Evolutionary conservation across 2,797 vertebrate genomes (phyloP).

Genomic region (Acrossocheilus fasciatus): DNA sequence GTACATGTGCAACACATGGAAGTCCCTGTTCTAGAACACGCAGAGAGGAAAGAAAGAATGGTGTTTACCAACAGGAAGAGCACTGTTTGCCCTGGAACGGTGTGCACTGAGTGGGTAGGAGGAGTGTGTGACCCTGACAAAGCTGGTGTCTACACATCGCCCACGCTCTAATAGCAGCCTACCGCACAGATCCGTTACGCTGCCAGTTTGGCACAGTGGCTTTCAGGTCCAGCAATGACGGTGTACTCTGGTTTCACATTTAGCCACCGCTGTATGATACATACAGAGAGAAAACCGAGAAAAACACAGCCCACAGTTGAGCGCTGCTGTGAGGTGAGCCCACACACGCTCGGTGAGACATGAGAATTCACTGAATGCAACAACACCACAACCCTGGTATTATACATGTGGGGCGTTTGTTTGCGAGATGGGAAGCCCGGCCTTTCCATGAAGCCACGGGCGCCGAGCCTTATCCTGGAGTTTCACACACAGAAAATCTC

Average conservation of each 20-base stretch:
- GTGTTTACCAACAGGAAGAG: slow-evolving; percentile 65
- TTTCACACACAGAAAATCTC: slow-evolving; percentile 40
- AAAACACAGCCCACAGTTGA: slow-evolving; percentile 17
- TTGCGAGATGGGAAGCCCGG: slow-evolving; percentile 21
- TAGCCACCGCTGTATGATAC: slow-evolving; percentile 9
- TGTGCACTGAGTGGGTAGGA: slow-evolving; percentile 60
- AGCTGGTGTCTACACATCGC: slow-evolving; percentile 62
- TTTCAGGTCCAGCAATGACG: slow-evolving; percentile 33
- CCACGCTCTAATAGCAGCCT: slow-evolving; percentile 62
- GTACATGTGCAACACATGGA: slow-evolving; percentile 6
- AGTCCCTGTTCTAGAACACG: slow-evolving; percentile 15
- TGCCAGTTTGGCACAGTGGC: slow-evolving; percentile 54
- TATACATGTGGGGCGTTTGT: slow-evolving; percentile 12
- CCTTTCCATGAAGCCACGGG: not conserved
- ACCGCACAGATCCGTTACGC: slow-evolving; percentile 54
- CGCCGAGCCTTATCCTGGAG: slow-evolving; percentile 3
- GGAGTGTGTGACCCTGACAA: slow-evolving; percentile 65
- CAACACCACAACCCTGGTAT: not conserved
- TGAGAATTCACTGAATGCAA: slow-evolving; percentile 16
- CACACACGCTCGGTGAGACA: slow-evolving; percentile 26
- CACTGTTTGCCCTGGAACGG: slow-evolving; percentile 63
- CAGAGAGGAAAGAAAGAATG: slow-evolving; percentile 49
- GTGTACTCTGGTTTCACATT: slow-evolving; percentile 28
- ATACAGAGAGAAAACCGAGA: not conserved
- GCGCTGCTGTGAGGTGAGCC: slow-evolving; percentile 29